These are phyloP conservation scores for Tonatia bakeri DNA, from an alignment of 2,113 vertebrate genomes.

Conservation along the genomic window DNA sequence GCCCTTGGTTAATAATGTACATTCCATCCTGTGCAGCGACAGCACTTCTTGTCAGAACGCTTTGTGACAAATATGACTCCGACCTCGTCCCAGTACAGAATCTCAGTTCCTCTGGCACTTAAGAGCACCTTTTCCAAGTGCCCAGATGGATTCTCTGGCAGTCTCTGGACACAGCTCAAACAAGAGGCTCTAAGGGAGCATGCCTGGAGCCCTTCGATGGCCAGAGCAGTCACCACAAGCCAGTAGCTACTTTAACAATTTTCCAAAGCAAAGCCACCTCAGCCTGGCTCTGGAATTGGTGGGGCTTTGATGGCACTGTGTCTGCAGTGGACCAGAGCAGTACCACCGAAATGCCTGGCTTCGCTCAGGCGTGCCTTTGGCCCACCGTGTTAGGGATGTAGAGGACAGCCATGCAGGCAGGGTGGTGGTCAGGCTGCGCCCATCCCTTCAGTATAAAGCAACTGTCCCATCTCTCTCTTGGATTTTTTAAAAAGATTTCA, in stretches of 20 bases:
- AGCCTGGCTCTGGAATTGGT: too few species aligned
- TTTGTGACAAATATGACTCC: neutral
- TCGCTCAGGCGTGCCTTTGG: neutral
- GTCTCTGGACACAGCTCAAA: neutral
- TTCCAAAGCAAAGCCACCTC: neutral
- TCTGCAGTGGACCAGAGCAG: too few species aligned
- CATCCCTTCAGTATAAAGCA: neutral
- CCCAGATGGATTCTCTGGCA: neutral
- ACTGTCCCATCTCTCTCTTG: neutral
- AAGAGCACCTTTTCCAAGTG: fast-evolving
- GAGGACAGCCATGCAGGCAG: neutral
- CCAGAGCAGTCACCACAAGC: fast-evolving
- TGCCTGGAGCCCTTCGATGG: neutral
- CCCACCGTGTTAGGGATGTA: neutral
- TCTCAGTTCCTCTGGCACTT: neutral
- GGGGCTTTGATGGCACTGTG: neutral
- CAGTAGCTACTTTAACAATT: neutral
- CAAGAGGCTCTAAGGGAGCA: neutral
- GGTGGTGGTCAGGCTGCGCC: neutral
- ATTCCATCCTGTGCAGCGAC: neutral
- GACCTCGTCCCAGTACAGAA: too few species aligned
- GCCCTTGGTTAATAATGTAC: neutral
- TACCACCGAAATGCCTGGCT: neutral
- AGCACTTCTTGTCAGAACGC: neutral
- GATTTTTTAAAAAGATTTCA: neutral